These are phyloP conservation scores for Quadriops clusia DNA, from an alignment of 2,888 invertebrate species.

Conservation along the genomic window DNA sequence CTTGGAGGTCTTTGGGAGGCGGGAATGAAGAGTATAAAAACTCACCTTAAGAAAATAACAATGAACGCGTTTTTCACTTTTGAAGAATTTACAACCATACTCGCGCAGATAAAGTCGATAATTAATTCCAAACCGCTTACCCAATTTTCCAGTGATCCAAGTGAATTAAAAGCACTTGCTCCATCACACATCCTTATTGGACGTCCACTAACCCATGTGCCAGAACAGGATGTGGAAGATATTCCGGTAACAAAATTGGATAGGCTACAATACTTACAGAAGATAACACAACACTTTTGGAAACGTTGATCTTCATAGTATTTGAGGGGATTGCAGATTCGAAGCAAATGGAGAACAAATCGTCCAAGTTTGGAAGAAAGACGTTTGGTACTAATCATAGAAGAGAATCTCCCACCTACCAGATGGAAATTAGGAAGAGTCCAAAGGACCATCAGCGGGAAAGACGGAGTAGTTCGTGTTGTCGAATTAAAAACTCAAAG, in stretches of 20 bases:
- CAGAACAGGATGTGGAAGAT: constrained; percentile 1
- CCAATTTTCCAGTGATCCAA: constrained; percentile 14
- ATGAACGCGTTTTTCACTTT: constrained; percentile 15
- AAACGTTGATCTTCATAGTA: no score
- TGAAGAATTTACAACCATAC: constrained; percentile 20
- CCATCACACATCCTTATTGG: constrained; percentile 17
- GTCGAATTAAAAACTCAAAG: no score
- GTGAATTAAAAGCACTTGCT: constrained; percentile 14
- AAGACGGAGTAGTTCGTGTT: no score
- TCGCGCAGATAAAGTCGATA: constrained; percentile 19
- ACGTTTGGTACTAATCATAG: no score
- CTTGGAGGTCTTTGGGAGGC: constrained; percentile 20
- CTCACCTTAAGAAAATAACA: constrained; percentile 15
- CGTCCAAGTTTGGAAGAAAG: no score
- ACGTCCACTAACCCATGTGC: constrained; percentile 9
- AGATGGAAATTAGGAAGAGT: no score
- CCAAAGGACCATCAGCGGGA: no score
- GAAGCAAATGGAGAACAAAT: no score
- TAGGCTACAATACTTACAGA: constrained; percentile 14
- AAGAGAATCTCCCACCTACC: no score
- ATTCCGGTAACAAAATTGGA: constrained; percentile 6
- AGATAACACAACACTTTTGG: constrained; percentile 13
- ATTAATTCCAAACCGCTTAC: constrained; percentile 21
- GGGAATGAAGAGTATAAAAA: constrained; percentile 19
- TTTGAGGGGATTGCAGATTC: no score